Percentiles rank a stretch among this genome's conserved stretches.
Evolutionary conservation across 1,140 invertebrate genomes (phyloP).

Genomic region (Drosophila carrolli): DNA sequence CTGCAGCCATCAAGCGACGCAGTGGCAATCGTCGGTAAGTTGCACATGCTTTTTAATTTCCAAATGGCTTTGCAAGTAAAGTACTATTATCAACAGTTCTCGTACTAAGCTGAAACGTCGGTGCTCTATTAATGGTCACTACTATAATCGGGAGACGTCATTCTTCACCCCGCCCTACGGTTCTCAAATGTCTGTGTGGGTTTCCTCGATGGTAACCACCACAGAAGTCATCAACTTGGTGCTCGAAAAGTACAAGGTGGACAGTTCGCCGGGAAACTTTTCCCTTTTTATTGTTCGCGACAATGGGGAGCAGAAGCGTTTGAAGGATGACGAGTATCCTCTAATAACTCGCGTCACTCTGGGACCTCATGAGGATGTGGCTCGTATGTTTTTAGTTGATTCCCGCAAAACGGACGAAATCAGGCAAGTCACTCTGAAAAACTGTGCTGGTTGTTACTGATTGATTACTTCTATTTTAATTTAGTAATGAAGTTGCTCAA

Average conservation of each 20-base stretch:
- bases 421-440: slow-evolving; percentile 81
- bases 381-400: slow-evolving; percentile 92
- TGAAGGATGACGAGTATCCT: slow-evolving; percentile 92
- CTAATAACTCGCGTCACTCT: slow-evolving; percentile 90
- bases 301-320: slow-evolving; percentile 92
- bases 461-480: background rate
- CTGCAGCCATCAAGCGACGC: slow-evolving; percentile 89
- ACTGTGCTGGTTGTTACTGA: background rate
- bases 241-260: slow-evolving; percentile 95
- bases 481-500: slow-evolving; percentile 90
- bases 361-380: slow-evolving; percentile 93
- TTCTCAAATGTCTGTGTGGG: slow-evolving; percentile 94
- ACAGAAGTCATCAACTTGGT: slow-evolving; percentile 93
- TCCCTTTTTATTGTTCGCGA: slow-evolving; percentile 93
- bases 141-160: slow-evolving; percentile 94
- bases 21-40: slow-evolving; percentile 87
- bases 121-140: slow-evolving; percentile 95
- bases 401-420: slow-evolving; percentile 90
- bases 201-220: slow-evolving; percentile 92
- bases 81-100: slow-evolving; percentile 84
- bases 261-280: slow-evolving; percentile 91
- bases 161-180: slow-evolving; percentile 94
- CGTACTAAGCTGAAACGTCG: slow-evolving; percentile 89
- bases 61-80: background rate
- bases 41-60: background rate